Conservation (phyloP, 2,113 vertebrate genomes). For the Falcunculus frontatus region DNA sequence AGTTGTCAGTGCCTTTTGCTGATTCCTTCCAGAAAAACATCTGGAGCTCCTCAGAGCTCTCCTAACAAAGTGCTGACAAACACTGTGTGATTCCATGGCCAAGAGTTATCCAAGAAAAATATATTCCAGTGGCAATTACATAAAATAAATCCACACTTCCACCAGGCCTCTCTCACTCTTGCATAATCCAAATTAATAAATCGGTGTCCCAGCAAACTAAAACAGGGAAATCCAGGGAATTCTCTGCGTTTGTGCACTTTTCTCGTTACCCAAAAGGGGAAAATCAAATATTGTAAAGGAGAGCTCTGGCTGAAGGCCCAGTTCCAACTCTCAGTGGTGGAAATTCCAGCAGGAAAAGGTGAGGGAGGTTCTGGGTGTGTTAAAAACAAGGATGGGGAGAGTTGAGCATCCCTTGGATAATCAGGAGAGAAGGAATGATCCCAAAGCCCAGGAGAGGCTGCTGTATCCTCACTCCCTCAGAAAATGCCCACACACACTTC, state of each 20-base stretch:
- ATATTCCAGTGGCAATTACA: not conserved
- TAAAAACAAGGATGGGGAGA: not conserved
- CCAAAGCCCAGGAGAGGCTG: not conserved
- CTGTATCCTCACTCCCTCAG: not conserved
- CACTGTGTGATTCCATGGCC: not conserved
- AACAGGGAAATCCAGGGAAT: not conserved
- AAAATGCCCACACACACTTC: not conserved
- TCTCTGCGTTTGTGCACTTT: too few relatives aligned
- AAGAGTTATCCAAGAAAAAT: not conserved
- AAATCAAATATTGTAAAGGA: not conserved
- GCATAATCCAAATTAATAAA: not conserved
- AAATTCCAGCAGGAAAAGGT: not conserved
- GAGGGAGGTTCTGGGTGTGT: not conserved
- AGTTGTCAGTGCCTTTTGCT: slow-evolving; percentile 16
- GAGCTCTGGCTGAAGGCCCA: not conserved
- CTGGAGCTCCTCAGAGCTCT: slow-evolving; percentile 15
- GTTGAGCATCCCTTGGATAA: not conserved
- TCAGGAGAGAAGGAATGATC: not conserved
- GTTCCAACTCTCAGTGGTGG: not conserved
- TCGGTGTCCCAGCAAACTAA: rapidly evolving
- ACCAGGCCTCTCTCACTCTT: not conserved
- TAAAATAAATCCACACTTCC: not conserved
- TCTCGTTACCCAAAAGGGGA: not conserved
- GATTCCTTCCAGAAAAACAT: slow-evolving; percentile 49
- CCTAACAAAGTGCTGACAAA: slow-evolving; percentile 35